Evolutionary conservation across 2,113 vertebrate species (phyloP).

Genomic region (Lampris incognitus): DNA sequence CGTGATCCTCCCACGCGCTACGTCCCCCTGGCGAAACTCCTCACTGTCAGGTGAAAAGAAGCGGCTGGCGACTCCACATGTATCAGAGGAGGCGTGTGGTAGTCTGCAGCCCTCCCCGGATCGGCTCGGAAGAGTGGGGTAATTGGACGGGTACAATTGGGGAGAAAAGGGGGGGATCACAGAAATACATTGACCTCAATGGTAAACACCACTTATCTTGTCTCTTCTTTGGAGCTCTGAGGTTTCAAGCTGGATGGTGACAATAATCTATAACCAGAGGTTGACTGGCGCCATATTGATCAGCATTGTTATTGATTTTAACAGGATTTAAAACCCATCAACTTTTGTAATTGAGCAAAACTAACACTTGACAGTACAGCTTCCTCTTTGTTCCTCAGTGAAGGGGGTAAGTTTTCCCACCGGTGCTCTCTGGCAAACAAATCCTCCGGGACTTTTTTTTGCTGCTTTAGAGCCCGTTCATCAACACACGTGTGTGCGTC

Average conservation of each 20-base stretch:
- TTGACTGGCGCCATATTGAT: conserved; percentile 28
- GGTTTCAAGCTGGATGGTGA: conserved; percentile 56
- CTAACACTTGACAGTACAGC: conserved; percentile 9
- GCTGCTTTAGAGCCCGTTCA: conserved; percentile 20
- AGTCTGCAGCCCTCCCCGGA: too few relatives aligned
- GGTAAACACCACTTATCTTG: not conserved
- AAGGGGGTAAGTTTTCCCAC: conserved; percentile 70
- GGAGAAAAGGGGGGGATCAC: too few relatives aligned
- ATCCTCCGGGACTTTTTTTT: conserved; percentile 75
- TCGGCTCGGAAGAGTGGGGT: too few relatives aligned
- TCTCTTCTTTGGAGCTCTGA: not conserved
- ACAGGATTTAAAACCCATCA: too few relatives aligned
- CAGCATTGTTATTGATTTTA: too few relatives aligned
- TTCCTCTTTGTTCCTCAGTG: conserved; percentile 23
- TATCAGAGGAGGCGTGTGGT: too few relatives aligned
- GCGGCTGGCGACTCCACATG: too few relatives aligned
- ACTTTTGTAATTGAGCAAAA: too few relatives aligned
- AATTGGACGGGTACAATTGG: too few relatives aligned
- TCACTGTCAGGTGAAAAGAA: too few relatives aligned
- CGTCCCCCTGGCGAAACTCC: too few relatives aligned
- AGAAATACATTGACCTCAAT: conserved; percentile 3
- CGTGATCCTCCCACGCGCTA: too few relatives aligned
- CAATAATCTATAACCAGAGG: conserved; percentile 10
- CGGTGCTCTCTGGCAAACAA: conserved; percentile 62
- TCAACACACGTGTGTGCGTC: not conserved